Evolutionary conservation across 2,797 vertebrate genomes (phyloP), one percentile per base, ranked within the genome.

Genomic region (Chelmon rostratus): DNA sequence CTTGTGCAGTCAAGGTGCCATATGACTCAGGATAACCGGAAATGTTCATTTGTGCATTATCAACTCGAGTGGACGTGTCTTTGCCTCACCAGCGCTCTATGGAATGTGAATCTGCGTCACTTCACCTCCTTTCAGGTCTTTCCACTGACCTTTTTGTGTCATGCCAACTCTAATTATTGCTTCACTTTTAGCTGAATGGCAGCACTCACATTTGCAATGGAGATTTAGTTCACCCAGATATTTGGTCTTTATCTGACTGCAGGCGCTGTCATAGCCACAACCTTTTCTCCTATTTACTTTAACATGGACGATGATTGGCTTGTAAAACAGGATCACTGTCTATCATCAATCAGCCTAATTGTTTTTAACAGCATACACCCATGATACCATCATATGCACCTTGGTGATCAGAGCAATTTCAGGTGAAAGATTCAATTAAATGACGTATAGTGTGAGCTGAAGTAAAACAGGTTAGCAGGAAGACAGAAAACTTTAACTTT

Each of bases 11-110:
- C 49, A 78, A 7, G 7, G 38, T 76, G 58, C 37, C 38, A 23
- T 1, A 31, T 23, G 73, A 49, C 8, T 28, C 52, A 25, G 13
- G 33, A 56, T n/a, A 25, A 64, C 21, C 68, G 31, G 21, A 66
- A 11, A 50, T 68, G 28, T 19, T 77, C 49, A 52, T 6, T 50
- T 57, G 42, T 46, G 76, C 59, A 68, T 68, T 68, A 68, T 82
- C 50, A 78, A 73, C 28, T 42, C 16, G 10, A 74, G 47, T 37
- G 21, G 61, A 73, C 47, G 16, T 21, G 70, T 63, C 50, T 57
- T 28, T 10, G 37, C 62, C 38, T 57, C 49, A 67, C 23, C 49
- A 7, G 54, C 2, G 10, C 69, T 38, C 35, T 53, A 7, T 76
- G 38, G 66, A 81, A 67, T 70, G 57, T 35, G 3, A 58, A 58